These are phyloP conservation scores for Palythoa grandis DNA, from an alignment of 92 coral and sea anemone genomes.

Conservation along the genomic window DNA sequence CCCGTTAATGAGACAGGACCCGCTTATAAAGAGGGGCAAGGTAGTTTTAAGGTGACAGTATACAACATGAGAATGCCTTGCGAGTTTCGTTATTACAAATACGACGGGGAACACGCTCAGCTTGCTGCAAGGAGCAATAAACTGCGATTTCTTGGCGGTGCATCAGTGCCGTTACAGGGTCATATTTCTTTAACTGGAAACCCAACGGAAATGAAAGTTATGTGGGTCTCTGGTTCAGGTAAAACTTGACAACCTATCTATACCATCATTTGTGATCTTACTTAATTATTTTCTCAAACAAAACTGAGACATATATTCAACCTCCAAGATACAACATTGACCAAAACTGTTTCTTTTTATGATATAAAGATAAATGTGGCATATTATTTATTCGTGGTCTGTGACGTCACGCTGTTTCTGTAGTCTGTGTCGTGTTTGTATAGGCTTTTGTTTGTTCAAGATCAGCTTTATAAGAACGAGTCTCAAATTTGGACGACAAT, in stretches of 20 bases:
- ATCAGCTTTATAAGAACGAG: too few relatives aligned
- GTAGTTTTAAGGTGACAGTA: constrained; percentile 44
- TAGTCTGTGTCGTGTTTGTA: too few relatives aligned
- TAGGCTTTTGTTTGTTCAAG: too few relatives aligned
- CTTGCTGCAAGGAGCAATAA: constrained; percentile 36
- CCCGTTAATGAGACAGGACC: constrained; percentile 55
- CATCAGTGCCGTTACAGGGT: constrained; percentile 39
- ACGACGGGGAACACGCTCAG: constrained; percentile 40
- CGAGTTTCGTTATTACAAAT: constrained; percentile 58
- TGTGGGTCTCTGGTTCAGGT: constrained; percentile 55
- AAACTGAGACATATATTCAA: too few relatives aligned
- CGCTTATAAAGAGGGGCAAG: constrained; percentile 18
- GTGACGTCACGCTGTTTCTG: too few relatives aligned
- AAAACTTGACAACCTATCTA: background rate
- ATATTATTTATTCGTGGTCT: too few relatives aligned
- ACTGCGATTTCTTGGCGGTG: constrained; percentile 35
- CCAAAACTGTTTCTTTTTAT: too few relatives aligned
- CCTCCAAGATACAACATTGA: too few relatives aligned
- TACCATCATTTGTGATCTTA: background rate
- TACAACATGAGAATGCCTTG: constrained; percentile 51
- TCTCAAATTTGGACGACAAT: too few relatives aligned
- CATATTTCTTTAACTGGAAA: constrained; percentile 47
- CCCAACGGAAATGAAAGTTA: constrained; percentile 46
- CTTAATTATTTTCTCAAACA: too few relatives aligned
- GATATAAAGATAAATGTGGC: too few relatives aligned